Percentiles rank a stretch among this genome's conserved stretches.
phyloP scores from a whole-genome alignment of 2,113 vertebrate genomes.

The Herpetotheres cachinnans region DNA sequence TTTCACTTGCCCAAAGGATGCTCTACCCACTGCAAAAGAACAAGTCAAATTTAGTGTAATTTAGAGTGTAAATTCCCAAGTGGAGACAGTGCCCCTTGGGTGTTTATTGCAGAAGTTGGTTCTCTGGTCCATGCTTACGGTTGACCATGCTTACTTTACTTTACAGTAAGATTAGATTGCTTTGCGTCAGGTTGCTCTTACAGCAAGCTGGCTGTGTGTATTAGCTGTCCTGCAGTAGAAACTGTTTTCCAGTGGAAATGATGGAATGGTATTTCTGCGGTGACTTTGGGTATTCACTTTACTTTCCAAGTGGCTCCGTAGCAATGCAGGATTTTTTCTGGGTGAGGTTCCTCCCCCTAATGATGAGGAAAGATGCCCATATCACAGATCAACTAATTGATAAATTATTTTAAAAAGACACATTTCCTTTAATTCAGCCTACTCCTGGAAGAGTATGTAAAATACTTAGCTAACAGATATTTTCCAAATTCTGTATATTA shows the following conservation, averaged over 20 bases:
- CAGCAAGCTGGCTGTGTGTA: neutral
- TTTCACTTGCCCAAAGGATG: neutral
- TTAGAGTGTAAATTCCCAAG: neutral
- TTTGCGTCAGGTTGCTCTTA: neutral
- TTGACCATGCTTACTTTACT: neutral
- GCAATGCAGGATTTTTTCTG: neutral
- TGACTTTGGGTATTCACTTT: neutral
- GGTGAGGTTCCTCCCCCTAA: neutral
- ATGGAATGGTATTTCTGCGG: neutral
- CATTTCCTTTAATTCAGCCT: neutral
- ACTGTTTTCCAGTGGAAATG: neutral
- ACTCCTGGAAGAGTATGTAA: neutral
- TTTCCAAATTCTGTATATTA: neutral
- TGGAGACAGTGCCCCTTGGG: neutral
- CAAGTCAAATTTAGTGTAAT: neutral
- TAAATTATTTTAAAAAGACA: neutral
- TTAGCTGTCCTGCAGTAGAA: neutral
- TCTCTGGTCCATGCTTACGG: neutral
- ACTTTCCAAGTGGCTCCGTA: neutral
- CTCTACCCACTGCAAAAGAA: neutral
- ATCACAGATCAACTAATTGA: neutral
- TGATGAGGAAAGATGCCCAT: neutral
- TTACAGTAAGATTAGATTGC: neutral
- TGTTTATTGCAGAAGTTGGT: neutral
- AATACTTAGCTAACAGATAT: neutral